Evolutionary conservation across 1,140 invertebrate species (phyloP), one percentile per base, ranked within the genome.

Genomic region (Eurytemora carolleeae): DNA sequence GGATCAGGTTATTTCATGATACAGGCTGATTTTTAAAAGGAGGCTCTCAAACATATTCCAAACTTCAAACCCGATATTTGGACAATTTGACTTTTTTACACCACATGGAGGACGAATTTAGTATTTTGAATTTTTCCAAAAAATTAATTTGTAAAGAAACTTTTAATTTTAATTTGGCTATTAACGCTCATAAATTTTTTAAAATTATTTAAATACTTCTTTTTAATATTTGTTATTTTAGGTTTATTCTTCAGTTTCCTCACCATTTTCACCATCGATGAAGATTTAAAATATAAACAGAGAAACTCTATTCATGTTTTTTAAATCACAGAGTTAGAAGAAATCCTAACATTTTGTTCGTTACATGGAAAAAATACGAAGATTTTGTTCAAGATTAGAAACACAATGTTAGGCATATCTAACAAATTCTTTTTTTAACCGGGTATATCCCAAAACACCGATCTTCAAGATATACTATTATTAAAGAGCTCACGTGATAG

Each of bases 241-340:
- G 31, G 31, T 44, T n/a, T 67, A 16, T 67, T 63, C 57, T 65
- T 66, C 19, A 44, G 63, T 7, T 67, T 65, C 24, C 63, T 67
- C 56, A 65, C 69, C 22, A 58, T 69, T 25, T 54, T 62, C 15
- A 62, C 55, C 22, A 21, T 62, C 15, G 60, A 62, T 44, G 60
- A 62, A 23, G 60, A 62, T 57, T 22, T 57, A 7, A 19, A 58
- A 18, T 56, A 55, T 31, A 54, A 21, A 2, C 18, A 20, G 18
- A 20, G 60, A 18, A 54, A 62, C 15, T 19, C 19, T 23, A 62
- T 62, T 31, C 53, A 58, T 57, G 60, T 62, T 15, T 62, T 62
- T 24, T 62, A 62, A 44, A n/a, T n/a, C n/a, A n/a, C n/a, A n/a
- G n/a, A n/a, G n/a, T n/a, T n/a, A n/a, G n/a, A n/a, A n/a, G n/a